Base-by-base conservation (phyloP, 2,888 invertebrate species). In the Doris montereyensis region DNA sequence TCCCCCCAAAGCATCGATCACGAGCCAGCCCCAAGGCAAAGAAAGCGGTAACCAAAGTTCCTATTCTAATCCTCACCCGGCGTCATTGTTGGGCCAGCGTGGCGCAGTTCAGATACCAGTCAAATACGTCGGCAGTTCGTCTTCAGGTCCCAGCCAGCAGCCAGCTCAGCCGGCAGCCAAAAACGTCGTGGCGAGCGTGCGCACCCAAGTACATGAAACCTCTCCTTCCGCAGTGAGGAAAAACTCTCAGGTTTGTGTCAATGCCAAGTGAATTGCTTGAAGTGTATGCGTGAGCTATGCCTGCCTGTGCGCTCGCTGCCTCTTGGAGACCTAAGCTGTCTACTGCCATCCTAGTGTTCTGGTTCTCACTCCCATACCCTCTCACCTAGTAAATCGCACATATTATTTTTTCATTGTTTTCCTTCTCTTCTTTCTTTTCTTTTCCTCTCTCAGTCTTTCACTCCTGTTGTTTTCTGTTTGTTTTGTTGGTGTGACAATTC, bases 231-330 rank as follows among this genome's bases (percentile, higher is more conserved):
- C 87, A 26, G 83, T 88, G 52, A 83, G 87, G 82, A 88, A 88
- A 84, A 86, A 87, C 34, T 84, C 88, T 58, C 88, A 88, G 87
- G 88, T 89, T 87, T 88, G 88, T 88, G 88, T 89, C 78, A 87
- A 88, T 86, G 87, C 87, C 81, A 89, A 89, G 84, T 89, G 85
- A 88, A 57, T 65, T 41, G n/a, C n/a, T n/a, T n/a, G n/a, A n/a
- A n/a, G n/a, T n/a, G n/a, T n/a, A n/a, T n/a, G n/a, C n/a, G n/a
- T n/a, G n/a, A n/a, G n/a, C n/a, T n/a, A n/a, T n/a, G n/a, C n/a
- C n/a, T n/a, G n/a, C n/a, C n/a, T n/a, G n/a, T n/a, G n/a, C n/a
- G n/a, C n/a, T n/a, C n/a, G n/a, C n/a, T n/a, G n/a, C n/a, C n/a
- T n/a, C n/a, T n/a, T n/a, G n/a, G n/a, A n/a, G n/a, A n/a, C n/a